These are phyloP conservation scores for Agrilus mali DNA, from an alignment of 2,888 invertebrate species.

Conservation along the genomic window DNA sequence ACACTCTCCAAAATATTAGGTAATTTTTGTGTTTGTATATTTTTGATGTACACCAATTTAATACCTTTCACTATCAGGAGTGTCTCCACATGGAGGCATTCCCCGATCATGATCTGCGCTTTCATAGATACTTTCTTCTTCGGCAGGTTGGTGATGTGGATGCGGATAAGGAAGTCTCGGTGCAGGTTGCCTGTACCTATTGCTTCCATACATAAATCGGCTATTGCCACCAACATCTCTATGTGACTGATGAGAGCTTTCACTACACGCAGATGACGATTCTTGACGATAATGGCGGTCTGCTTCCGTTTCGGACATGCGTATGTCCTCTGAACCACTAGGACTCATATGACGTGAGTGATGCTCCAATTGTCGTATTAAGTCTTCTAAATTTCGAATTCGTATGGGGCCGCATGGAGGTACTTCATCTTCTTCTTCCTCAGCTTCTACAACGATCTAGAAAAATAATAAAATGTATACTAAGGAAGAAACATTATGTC, in stretches of 20 bases:
- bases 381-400: slow-evolving; percentile 82
- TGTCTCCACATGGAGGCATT: slow-evolving; percentile 57
- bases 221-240: slow-evolving; percentile 41
- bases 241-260: slow-evolving; percentile 64
- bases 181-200: slow-evolving; percentile 42
- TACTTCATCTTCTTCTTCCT: slow-evolving; percentile 62
- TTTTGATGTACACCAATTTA: neutral
- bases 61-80: slow-evolving; percentile 82
- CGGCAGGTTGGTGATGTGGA: slow-evolving; percentile 37
- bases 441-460: slow-evolving; percentile 35
- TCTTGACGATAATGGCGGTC: slow-evolving; percentile 69
- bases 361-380: slow-evolving; percentile 78
- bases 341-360: slow-evolving; percentile 85
- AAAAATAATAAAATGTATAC: slow-evolving; percentile 2
- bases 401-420: slow-evolving; percentile 73
- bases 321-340: slow-evolving; percentile 80
- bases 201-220: slow-evolving; percentile 50
- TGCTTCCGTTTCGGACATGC: slow-evolving; percentile 80
- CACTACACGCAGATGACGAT: slow-evolving; percentile 57
- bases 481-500: neutral
- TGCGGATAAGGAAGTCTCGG: slow-evolving; percentile 28
- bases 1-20: no score
- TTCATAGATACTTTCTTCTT: slow-evolving; percentile 80
- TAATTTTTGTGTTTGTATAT: no score
- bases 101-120: slow-evolving; percentile 66